A percentile compares a stretch with the other conserved stretches of the same genome.
These are phyloP conservation scores for Choristoneura rosaceana DNA, from an alignment of 2,888 invertebrate species.

Conservation along the genomic window DNA sequence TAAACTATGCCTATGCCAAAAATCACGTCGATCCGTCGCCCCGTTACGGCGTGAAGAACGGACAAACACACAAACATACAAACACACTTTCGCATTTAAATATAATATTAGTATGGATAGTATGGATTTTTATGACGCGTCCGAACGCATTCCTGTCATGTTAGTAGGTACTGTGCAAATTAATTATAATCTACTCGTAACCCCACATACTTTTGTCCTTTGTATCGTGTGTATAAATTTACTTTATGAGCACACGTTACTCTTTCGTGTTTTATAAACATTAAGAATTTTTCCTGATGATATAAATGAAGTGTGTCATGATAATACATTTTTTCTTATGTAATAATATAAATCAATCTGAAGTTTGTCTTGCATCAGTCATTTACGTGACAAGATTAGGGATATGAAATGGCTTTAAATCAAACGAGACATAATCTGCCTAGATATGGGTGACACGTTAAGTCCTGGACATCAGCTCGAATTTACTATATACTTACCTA, in stretches of 20 bases:
- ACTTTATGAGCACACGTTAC: background rate
- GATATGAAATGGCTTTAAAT: background rate
- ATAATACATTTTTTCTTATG: background rate
- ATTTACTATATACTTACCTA: background rate
- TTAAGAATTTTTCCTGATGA: background rate
- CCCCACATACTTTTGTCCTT: background rate
- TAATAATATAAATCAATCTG: background rate
- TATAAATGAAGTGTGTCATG: slow-evolving; percentile 4
- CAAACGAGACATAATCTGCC: background rate
- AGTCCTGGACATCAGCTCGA: background rate
- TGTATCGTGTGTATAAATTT: background rate
- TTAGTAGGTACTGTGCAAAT: background rate
- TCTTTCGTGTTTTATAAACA: slow-evolving; percentile 7
- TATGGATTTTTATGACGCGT: background rate
- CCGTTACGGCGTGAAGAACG: too few relatives aligned
- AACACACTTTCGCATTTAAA: too few relatives aligned
- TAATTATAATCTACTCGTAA: background rate
- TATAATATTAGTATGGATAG: too few relatives aligned
- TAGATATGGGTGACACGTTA: slow-evolving; percentile 1
- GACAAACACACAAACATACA: too few relatives aligned
- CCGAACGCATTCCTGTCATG: background rate
- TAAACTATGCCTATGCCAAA: too few relatives aligned
- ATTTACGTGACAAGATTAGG: background rate
- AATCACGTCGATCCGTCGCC: too few relatives aligned
- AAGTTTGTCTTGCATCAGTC: background rate